Base-by-base conservation (phyloP, 2,888 invertebrate genomes). In the Agrochola lychnidis region DNA sequence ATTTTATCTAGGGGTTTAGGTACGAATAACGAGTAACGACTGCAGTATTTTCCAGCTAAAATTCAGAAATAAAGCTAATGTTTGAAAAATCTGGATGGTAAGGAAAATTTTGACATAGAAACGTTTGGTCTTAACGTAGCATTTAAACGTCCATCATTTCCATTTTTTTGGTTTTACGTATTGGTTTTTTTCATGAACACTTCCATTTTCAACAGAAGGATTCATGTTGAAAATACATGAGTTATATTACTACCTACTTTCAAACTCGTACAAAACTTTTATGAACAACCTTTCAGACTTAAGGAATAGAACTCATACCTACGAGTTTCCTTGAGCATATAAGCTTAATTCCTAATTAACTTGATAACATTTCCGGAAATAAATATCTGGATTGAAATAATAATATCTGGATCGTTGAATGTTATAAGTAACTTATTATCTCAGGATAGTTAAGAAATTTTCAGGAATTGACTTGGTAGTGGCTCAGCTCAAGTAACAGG, bases 1-100 rank as follows among this genome's bases (percentile, higher is more conserved):
- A 72, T 82, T 81, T 82, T 76, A 70, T 76, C 42, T 72, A 76
- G 71, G 67, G 72, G 62, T 62, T 82, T 48, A 53, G 30, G 30
- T 66, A 42, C 16, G 25, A 53, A 61, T 81, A 74, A 79, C 53
- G 59, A 66, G 56, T 51, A 59, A 42, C 30, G 22, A 51, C 16
- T 48, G n/a, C 45, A 16, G 62, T 73, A 61, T 72, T 57, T 69
- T 72, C 22, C 59, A 42, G 42, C 10, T 16, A 30, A 68, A 19
- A 70, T 45, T 45, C 19, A 16, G 51, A 51, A 64, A 16, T 40
- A 40, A 51, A 14, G 14, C 16, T 40, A 22, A 1, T 22, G 0
- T 42, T 64, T 78, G 2, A 1, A 12, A 64, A 53, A 83, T 56
- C 45, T 53, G 30, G 0, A 73, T 22, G 4, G 0, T 5, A 4